A percentile compares a stretch with the other conserved stretches of the same genome.
Evolutionary conservation across 1,140 invertebrate species (phyloP).

Genomic region (Propsilocerus akamusi): DNA sequence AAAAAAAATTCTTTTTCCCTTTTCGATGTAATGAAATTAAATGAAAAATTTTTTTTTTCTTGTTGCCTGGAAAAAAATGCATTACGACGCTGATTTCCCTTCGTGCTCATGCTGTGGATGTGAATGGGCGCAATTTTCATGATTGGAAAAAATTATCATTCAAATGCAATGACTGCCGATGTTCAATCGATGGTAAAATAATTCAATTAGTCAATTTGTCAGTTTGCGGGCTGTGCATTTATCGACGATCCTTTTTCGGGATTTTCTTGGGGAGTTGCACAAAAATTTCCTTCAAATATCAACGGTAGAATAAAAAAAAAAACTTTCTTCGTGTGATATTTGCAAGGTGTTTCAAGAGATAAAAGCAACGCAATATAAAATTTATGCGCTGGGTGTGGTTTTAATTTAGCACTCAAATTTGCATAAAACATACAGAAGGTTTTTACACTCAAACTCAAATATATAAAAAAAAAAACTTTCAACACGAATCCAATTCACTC

Average conservation of each 20-base stretch:
- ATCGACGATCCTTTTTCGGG: too few species aligned
- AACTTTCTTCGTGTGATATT: neutral
- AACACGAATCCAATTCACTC: too few species aligned
- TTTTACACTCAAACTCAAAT: too few species aligned
- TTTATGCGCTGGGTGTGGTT: neutral
- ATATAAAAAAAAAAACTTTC: too few species aligned
- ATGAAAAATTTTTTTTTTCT: neutral
- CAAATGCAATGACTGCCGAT: neutral
- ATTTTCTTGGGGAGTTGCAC: neutral
- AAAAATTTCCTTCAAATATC: neutral
- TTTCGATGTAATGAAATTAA: slow-evolving; percentile 3
- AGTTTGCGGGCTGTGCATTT: too few species aligned
- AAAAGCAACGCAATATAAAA: neutral
- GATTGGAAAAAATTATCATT: too few species aligned
- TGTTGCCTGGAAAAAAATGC: too few species aligned
- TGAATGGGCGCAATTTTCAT: neutral
- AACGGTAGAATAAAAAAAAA: neutral
- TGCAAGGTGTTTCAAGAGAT: neutral
- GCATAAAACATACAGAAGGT: neutral
- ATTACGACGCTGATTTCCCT: neutral
- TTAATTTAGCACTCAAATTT: slow-evolving; percentile 1
- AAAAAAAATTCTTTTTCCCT: too few species aligned
- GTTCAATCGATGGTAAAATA: neutral
- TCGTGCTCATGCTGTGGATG: too few species aligned
- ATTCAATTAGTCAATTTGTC: neutral